Evolutionary conservation across 2,888 invertebrate genomes (phyloP).

Genomic region (Phortica okadai): DNA sequence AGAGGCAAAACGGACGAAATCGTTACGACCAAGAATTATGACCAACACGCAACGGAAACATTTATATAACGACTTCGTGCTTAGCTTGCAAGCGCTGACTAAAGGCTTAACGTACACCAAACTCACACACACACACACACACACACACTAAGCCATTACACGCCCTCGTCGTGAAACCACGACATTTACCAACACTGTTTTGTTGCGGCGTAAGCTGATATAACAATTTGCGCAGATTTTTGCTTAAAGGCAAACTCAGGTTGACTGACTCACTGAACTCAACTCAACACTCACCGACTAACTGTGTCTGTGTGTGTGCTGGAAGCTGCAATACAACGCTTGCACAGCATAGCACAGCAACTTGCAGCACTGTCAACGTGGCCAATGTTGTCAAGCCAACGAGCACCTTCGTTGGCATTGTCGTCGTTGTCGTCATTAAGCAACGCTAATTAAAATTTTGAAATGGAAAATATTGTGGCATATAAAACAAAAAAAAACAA

Average conservation of each 20-base stretch:
- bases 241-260: background rate
- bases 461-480: slow-evolving; percentile 33
- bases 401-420: background rate
- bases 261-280: background rate
- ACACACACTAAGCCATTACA: too few relatives aligned
- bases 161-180: background rate
- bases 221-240: slow-evolving; percentile 1
- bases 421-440: slow-evolving; percentile 8
- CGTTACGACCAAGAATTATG: slow-evolving; percentile 24
- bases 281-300: background rate
- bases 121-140: background rate
- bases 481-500: background rate
- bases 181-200: background rate
- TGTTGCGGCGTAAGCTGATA: background rate
- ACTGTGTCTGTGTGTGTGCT: background rate
- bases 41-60: slow-evolving; percentile 21
- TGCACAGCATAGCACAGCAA: background rate
- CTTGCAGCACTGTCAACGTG: background rate
- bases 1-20: background rate
- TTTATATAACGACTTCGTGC: slow-evolving; percentile 4
- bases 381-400: background rate
- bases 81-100: background rate
- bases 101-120: background rate
- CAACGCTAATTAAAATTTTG: slow-evolving; percentile 50
- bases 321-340: background rate